Base-by-base conservation (phyloP, 1,140 invertebrate genomes). In the Antheraea pernyi region DNA sequence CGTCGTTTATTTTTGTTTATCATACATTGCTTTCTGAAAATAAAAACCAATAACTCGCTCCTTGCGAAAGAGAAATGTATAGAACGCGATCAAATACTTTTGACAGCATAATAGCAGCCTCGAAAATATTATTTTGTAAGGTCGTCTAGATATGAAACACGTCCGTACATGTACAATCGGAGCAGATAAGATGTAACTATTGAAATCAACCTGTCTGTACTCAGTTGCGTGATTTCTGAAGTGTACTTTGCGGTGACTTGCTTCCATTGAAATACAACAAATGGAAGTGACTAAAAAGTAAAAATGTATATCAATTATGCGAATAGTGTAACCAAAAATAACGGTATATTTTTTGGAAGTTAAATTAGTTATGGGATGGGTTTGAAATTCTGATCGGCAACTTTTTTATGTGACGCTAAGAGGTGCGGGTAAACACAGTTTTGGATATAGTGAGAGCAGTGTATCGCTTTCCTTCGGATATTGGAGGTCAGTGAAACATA, bases 181-280 rank as follows among this genome's bases (percentile, higher is more conserved):
- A 37, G 19, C 69, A 69, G 71, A 78, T 72, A 77, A 81, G 77
- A 85, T 79, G 76, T 79, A 79, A 80, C 79, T 75, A 78, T 79
- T 75, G 75, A 82, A 84, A 81, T 77, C 77, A 77, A 84, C 80
- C 79, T 77, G 82, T 72, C 79, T 83, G 80, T 68, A 84, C 80
- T 85, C 70, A 79, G 77, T 85, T 85, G 78, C 84, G 77, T 85
- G 82, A 87, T 78, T 86, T 83, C 83, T 67, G 72, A 76, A 76
- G 81, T 72, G 82, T 75, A 22, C 22, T 77, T 61, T 80, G 79
- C 70, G 78, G 81, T 84, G 81, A 83, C 83, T 82, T 75, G 74
- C 62, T 39, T 30, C 68, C 78, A 74, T 16, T 19, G 79, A 86
- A 81, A 74, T 82, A 81, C 58, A 82, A 37, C 67, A 59, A 58